Evolutionary conservation across 2,888 invertebrate genomes (phyloP).

Genomic region (Sinotaia quadrata): DNA sequence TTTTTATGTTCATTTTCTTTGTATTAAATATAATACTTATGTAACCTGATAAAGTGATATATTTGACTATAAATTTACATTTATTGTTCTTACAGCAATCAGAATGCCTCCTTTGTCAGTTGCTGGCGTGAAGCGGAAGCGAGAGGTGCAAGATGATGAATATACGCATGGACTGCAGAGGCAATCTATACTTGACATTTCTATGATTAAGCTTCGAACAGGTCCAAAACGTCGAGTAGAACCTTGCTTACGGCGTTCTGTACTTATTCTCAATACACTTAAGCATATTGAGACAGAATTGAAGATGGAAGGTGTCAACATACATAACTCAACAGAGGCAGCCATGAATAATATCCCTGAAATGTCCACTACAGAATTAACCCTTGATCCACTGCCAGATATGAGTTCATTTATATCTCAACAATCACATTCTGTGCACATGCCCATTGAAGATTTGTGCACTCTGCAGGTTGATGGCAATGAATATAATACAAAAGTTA

Average conservation of each 20-base stretch:
- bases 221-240: slow-evolving; percentile 77
- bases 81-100: slow-evolving; percentile 4
- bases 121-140: slow-evolving; percentile 32
- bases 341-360: slow-evolving; percentile 30
- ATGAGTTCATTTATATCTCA: slow-evolving; percentile 21
- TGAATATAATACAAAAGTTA: neutral
- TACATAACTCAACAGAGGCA: slow-evolving; percentile 26
- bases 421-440: slow-evolving; percentile 4
- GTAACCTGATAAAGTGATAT: too few species aligned
- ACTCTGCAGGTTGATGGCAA: neutral
- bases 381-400: slow-evolving; percentile 39
- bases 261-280: slow-evolving; percentile 93
- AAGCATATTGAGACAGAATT: slow-evolving; percentile 91
- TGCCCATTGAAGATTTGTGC: slow-evolving; percentile 8
- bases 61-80: too few species aligned
- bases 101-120: slow-evolving; percentile 27
- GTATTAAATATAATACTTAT: too few species aligned
- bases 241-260: slow-evolving; percentile 89
- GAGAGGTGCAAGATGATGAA: slow-evolving; percentile 32
- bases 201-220: slow-evolving; percentile 92
- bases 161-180: slow-evolving; percentile 71
- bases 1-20: too few species aligned
- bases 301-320: slow-evolving; percentile 73
- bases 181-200: slow-evolving; percentile 90
- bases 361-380: slow-evolving; percentile 28